phyloP scores from a whole-genome alignment of 2,113 vertebrate genomes.

The Apteryx mantelli region DNA sequence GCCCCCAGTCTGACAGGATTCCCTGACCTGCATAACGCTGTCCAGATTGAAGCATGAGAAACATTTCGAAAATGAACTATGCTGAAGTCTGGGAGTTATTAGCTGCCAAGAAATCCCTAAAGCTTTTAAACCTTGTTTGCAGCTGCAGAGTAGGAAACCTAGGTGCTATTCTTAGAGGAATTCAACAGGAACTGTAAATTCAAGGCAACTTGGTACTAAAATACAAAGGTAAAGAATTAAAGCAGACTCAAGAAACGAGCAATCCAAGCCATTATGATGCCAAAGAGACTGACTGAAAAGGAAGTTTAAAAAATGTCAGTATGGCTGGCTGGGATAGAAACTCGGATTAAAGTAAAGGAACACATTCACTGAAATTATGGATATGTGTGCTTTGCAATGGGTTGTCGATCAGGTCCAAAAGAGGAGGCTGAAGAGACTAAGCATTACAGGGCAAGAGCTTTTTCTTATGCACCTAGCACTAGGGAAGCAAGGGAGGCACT shows the following conservation, averaged over 20 bases:
- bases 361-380: background rate
- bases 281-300: conserved; percentile 47
- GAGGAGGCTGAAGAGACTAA: background rate
- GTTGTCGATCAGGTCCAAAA: background rate
- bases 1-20: conserved; percentile 61
- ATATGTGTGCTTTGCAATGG: background rate
- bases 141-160: conserved; percentile 56
- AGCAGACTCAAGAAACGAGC: conserved; percentile 34
- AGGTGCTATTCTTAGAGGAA: conserved; percentile 56
- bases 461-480: background rate
- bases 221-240: conserved; percentile 57
- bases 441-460: background rate
- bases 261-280: background rate
- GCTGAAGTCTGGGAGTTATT: conserved; percentile 59
- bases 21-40: conserved; percentile 54
- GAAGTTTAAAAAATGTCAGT: conserved; percentile 28
- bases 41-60: conserved; percentile 68
- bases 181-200: conserved; percentile 64
- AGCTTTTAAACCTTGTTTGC: conserved; percentile 42
- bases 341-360: background rate
- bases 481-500: background rate
- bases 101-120: conserved; percentile 40
- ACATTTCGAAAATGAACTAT: conserved; percentile 23
- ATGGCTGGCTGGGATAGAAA: conserved; percentile 20
- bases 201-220: conserved; percentile 56